Conservation (phyloP, 2,797 vertebrate species). For the Rhynchotus rufescens region DNA sequence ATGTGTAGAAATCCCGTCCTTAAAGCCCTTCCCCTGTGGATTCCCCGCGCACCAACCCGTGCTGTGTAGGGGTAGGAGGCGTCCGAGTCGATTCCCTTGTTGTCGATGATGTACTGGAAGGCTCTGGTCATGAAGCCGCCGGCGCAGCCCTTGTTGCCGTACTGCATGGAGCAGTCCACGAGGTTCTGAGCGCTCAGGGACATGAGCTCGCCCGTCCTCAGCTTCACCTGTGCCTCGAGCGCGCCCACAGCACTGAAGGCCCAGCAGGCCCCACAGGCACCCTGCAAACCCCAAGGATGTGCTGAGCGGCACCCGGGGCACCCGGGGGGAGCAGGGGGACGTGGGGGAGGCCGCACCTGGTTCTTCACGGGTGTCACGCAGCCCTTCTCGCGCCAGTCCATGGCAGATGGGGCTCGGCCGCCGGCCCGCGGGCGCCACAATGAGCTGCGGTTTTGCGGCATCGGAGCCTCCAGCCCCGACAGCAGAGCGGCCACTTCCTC, state of each 20-base stretch:
- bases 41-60: conserved; percentile 70
- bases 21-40: too few species aligned
- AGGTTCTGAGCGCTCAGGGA: conserved; percentile 92
- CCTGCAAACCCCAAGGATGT: conserved; percentile 64
- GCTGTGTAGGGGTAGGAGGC: conserved; percentile 86
- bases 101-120: conserved; percentile 90
- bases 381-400: conserved; percentile 89
- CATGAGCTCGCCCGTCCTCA: conserved; percentile 83
- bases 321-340: too few species aligned
- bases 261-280: conserved; percentile 90
- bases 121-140: conserved; percentile 83
- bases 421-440: background rate
- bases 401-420: conserved; percentile 51
- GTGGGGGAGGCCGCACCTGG: conserved; percentile 80
- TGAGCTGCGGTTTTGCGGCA: conserved; percentile 27
- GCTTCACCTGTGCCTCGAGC: conserved; percentile 88
- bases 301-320: background rate
- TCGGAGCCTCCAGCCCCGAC: conserved; percentile 71
- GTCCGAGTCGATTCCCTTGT: conserved; percentile 87
- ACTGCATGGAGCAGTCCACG: conserved; percentile 86
- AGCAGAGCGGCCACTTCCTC: conserved; percentile 79
- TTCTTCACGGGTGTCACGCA: conserved; percentile 87
- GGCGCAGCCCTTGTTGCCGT: conserved; percentile 86
- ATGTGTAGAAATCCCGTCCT: too few species aligned
- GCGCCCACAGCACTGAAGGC: conserved; percentile 92